A percentile compares a stretch with the other conserved stretches of the same genome.
These are phyloP conservation scores for Lasius platythorax DNA, from an alignment of 2,888 invertebrate genomes.

Conservation along the genomic window DNA sequence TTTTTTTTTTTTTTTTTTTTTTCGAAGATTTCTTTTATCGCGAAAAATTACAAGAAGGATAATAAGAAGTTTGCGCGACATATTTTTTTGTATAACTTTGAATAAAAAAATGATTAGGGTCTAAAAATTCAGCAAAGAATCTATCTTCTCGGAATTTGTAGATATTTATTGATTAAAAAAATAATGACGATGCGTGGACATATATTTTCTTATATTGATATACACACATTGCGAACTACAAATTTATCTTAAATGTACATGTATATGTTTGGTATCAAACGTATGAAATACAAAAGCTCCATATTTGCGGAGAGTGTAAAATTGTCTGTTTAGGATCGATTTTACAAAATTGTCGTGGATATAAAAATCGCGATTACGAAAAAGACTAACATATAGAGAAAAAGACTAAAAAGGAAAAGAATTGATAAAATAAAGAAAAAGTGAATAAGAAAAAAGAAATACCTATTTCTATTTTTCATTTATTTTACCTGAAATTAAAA, in stretches of 20 bases:
- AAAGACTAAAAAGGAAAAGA: not conserved
- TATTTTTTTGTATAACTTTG: not conserved
- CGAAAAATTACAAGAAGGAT: not conserved
- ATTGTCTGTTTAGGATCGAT: not conserved
- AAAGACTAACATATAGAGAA: not conserved
- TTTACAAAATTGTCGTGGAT: not conserved
- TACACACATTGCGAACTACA: not conserved
- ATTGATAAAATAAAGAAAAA: not conserved
- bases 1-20: not conserved
- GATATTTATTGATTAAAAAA: slow-evolving; percentile 36
- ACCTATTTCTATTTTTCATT: not conserved
- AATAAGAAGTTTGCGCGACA: not conserved
- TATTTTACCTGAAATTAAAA: not conserved
- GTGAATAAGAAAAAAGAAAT: not conserved
- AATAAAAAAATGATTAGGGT: not conserved
- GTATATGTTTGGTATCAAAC: not conserved
- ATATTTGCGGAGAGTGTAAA: not conserved
- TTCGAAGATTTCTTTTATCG: not conserved
- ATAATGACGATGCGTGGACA: slow-evolving; percentile 2
- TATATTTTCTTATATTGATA: not conserved
- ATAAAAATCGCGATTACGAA: not conserved
- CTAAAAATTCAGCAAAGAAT: slow-evolving; percentile 17
- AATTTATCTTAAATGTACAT: slow-evolving; percentile 12
- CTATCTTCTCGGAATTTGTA: slow-evolving; percentile 6
- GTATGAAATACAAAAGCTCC: not conserved